phyloP scores from a whole-genome alignment of 2,888 invertebrate species.

The Rosalia funebris region DNA sequence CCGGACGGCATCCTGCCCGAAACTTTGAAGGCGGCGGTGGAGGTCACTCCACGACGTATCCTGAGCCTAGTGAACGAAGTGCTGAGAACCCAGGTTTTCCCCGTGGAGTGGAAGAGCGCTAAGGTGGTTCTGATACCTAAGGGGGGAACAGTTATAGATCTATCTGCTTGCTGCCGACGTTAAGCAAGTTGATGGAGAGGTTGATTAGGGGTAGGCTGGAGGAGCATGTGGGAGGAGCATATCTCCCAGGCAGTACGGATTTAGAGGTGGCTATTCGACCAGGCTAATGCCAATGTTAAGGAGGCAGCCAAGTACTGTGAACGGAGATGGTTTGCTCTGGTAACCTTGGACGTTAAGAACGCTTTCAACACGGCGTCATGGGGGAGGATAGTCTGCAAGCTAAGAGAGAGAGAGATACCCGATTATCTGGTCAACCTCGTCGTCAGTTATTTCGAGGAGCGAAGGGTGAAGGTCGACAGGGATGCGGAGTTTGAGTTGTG shows the following conservation, averaged over 20 bases:
- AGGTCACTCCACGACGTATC: not conserved
- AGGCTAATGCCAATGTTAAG: not conserved
- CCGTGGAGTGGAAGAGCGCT: not conserved
- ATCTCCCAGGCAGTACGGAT: conserved; percentile 29
- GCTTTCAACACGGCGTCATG: conserved; percentile 1
- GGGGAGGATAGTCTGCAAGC: not conserved
- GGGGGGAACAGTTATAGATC: conserved; percentile 7
- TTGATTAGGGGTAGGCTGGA: conserved; percentile 24
- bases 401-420: not conserved
- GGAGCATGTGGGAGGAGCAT: conserved; percentile 27
- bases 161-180: conserved; percentile 30
- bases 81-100: not conserved
- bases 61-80: not conserved
- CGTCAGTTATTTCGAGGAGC: not conserved
- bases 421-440: conserved; percentile 1
- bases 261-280: conserved; percentile 22
- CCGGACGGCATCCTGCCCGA: not conserved
- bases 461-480: not conserved
- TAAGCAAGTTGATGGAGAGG: conserved; percentile 32
- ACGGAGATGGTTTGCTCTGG: not conserved
- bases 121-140: not conserved
- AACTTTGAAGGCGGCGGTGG: not conserved
- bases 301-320: too few relatives aligned
- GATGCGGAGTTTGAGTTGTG: not conserved
- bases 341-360: not conserved